Base-by-base conservation (phyloP, 2,888 invertebrate species). In the Drosophila histrio region DNA sequence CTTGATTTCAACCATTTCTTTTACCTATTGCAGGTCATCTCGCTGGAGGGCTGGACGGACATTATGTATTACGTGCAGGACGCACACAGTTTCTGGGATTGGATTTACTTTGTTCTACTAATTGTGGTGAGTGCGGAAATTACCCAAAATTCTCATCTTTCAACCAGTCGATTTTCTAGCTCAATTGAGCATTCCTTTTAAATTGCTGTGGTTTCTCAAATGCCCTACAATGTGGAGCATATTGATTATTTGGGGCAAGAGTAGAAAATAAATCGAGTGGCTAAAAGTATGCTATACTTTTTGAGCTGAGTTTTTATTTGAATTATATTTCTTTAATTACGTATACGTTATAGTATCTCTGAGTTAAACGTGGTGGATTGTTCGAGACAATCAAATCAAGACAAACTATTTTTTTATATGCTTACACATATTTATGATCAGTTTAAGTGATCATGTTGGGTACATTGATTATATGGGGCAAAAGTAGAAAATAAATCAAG, bases 41-140 rank as follows among this genome's bases (percentile, higher is more conserved):
- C 99, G 79, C 93, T 99, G 85, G 99, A 99, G 93, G 99, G 99
- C 69, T 99, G 99, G 99, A 99, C 99, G 39, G 99, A 99, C 91
- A 99, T 99, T 79, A 99, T 99, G 99, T 99, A 99, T 92, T 99
- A 99, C 93, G 97, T 99, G 73, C 99, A 99, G 93, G 99, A 99
- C 92, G 99, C 99, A 50, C 99, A 99, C 93, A 99, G 99, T 75
- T 99, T 99, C 92, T 99, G 99, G 99, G 99, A 99, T 91, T 99
- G 99, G 99, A 98, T 99, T 80, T 99, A 99, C 93, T 99, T 99
- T 93, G 99, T 99, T 66, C 94, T 99, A 71, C 94, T 99, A 75
- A 99, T 99, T 93, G 99, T 99, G 94, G 99, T 99, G 93, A 95
- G 97, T 94, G 19, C 5, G 32, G 3, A 19, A 19, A 32, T 8